Conservation (phyloP, 2,888 invertebrate genomes). For the Meiosimyza decipiens region DNA sequence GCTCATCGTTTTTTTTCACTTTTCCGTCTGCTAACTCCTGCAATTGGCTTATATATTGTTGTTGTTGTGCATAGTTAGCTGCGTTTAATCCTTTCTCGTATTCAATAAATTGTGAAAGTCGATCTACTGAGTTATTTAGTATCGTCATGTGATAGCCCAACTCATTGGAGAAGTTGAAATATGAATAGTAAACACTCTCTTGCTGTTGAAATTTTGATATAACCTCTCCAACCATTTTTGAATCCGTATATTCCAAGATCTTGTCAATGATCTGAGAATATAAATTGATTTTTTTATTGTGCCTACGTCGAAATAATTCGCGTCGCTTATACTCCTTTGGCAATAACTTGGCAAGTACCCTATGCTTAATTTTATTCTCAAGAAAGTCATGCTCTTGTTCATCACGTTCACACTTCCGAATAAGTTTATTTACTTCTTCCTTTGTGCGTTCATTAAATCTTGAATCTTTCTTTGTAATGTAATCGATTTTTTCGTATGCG, state of each 20-base stretch:
- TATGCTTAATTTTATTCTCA: conserved; percentile 54
- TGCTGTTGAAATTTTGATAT: conserved; percentile 64
- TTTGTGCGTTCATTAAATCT: conserved; percentile 58
- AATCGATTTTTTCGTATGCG: conserved; percentile 61
- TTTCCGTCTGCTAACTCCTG: conserved; percentile 51
- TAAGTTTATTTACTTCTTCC: conserved; percentile 61
- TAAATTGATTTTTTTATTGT: conserved; percentile 58
- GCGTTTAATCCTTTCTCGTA: conserved; percentile 52
- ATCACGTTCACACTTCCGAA: conserved; percentile 60
- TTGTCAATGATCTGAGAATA: conserved; percentile 61
- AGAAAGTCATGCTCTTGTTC: conserved; percentile 57
- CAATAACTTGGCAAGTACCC: conserved; percentile 58
- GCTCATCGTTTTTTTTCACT: conserved; percentile 47
- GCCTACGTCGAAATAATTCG: conserved; percentile 56
- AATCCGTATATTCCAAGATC: conserved; percentile 59
- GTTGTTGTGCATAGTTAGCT: conserved; percentile 33
- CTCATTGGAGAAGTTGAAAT: conserved; percentile 65
- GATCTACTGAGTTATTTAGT: conserved; percentile 59
- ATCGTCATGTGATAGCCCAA: conserved; percentile 63
- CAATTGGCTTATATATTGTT: conserved; percentile 37
- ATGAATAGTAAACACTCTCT: conserved; percentile 64
- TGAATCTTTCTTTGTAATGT: conserved; percentile 53
- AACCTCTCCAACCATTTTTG: conserved; percentile 55
- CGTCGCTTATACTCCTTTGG: conserved; percentile 62
- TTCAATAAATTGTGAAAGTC: conserved; percentile 57